Percentiles rank a stretch among this genome's conserved stretches.
Conservation (phyloP, 2,888 invertebrate species). For the Chymomyza caudatula region DNA sequence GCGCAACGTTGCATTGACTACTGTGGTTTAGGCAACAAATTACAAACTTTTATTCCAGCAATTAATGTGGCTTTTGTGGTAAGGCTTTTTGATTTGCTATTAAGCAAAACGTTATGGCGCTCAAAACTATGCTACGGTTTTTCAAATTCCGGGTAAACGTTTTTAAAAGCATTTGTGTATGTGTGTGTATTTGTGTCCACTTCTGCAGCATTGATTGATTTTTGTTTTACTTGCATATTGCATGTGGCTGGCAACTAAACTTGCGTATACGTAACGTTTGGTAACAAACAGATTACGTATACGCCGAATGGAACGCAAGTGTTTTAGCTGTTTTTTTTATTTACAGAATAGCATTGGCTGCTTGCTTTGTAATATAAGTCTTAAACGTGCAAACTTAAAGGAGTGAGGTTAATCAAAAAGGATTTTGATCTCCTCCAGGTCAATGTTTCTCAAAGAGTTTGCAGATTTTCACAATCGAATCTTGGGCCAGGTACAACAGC, state of each 20-base stretch:
- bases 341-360: no score
- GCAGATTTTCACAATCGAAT: no score
- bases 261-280: background rate
- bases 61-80: conserved; percentile 10
- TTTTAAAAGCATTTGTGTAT: background rate
- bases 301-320: background rate
- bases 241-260: background rate
- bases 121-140: conserved; percentile 1
- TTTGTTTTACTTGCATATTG: background rate
- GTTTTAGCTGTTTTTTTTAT: background rate
- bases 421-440: no score
- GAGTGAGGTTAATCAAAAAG: no score
- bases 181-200: background rate
- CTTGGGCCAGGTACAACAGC: no score
- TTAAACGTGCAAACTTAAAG: no score
- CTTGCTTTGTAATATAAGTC: no score
- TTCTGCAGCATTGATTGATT: background rate
- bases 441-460: no score
- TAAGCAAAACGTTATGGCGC: conserved; percentile 4
- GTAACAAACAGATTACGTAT: background rate
- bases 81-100: background rate
- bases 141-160: background rate
- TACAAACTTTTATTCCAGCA: conserved; percentile 25
- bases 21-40: conserved; percentile 4
- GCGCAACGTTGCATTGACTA: background rate